A percentile compares a stretch with the other conserved stretches of the same genome.
Conservation (phyloP, 2,797 vertebrate genomes). For the Brachyrhaphis roseni region DNA sequence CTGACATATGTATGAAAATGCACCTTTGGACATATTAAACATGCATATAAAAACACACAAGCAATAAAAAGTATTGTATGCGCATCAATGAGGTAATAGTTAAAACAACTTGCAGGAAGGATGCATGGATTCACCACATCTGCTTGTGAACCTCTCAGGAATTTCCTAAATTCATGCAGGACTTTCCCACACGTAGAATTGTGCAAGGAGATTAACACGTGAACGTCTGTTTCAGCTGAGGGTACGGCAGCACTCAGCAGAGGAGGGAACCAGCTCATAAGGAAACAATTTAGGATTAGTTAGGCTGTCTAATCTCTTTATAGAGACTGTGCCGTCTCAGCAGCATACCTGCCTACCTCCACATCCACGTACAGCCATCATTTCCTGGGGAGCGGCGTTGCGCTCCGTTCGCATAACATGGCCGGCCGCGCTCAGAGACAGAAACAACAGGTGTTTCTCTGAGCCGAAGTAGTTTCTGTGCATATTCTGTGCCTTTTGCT, state of each 20-base stretch:
- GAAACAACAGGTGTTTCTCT: conserved; percentile 26
- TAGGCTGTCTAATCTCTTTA: conserved; percentile 92
- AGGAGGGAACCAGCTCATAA: conserved; percentile 79
- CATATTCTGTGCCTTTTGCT: conserved; percentile 59
- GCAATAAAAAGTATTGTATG: not conserved
- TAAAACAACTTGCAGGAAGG: conserved; percentile 1
- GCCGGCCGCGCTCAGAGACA: conserved; percentile 35
- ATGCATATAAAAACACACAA: not conserved
- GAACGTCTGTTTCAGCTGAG: conserved; percentile 84
- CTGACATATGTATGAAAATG: not conserved
- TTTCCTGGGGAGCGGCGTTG: conserved; percentile 37
- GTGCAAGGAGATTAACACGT: conserved; percentile 82
- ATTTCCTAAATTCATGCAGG: conserved; percentile 25
- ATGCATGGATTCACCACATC: conserved; percentile 8
- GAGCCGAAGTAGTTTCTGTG: conserved; percentile 35
- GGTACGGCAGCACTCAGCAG: conserved; percentile 82
- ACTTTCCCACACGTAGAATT: conserved; percentile 33
- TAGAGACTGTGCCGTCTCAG: conserved; percentile 91
- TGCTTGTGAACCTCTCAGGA: conserved; percentile 3
- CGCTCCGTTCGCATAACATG: conserved; percentile 48
- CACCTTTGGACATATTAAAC: not conserved
- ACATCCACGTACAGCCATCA: conserved; percentile 54
- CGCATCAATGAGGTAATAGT: not conserved
- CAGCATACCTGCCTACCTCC: conserved; percentile 76
- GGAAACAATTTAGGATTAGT: conserved; percentile 95